Conservation (phyloP, 2,797 vertebrate species). For the Philypnodon macrostomus region DNA sequence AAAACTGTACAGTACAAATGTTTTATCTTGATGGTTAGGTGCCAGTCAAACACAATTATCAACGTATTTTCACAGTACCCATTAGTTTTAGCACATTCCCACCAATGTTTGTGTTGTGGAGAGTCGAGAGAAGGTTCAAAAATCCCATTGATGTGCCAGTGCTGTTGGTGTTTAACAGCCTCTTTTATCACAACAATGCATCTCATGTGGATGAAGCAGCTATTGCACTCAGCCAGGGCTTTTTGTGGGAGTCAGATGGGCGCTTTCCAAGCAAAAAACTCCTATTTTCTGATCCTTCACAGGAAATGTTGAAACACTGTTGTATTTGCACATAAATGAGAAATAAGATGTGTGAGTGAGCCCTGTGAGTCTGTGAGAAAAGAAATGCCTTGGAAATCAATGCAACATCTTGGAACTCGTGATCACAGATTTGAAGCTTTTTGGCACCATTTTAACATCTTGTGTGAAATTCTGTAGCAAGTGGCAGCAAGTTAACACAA, state of each 20-base stretch:
- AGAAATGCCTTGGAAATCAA: slow-evolving; percentile 15
- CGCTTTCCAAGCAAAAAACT: slow-evolving; percentile 38
- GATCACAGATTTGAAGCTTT: slow-evolving; percentile 2
- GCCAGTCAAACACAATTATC: slow-evolving; percentile 9
- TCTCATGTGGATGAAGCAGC: slow-evolving; percentile 38
- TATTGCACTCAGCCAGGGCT: slow-evolving; percentile 35
- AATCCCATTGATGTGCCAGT: slow-evolving; percentile 13
- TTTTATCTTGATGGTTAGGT: slow-evolving; percentile 1
- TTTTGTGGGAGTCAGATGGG: slow-evolving; percentile 51
- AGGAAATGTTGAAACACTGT: slow-evolving; percentile 37
- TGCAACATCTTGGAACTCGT: slow-evolving; percentile 7
- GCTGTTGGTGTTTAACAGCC: slow-evolving; percentile 26
- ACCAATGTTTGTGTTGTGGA: slow-evolving; percentile 2
- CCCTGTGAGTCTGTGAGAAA: no score
- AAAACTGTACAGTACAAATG: slow-evolving; percentile 9
- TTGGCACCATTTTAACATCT: not conserved
- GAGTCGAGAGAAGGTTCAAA: slow-evolving; percentile 12
- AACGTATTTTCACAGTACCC: not conserved
- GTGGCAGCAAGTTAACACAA: not conserved
- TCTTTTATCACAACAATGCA: slow-evolving; percentile 51
- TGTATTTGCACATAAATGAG: slow-evolving; percentile 57
- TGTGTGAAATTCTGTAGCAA: not conserved
- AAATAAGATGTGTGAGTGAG: slow-evolving; percentile 20
- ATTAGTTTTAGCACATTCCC: slow-evolving; percentile 11
- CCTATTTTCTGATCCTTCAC: slow-evolving; percentile 35